Percentiles rank a stretch among this genome's conserved stretches.
Evolutionary conservation across 2,888 invertebrate genomes (phyloP).

Genomic region (Glaucopsyche alexis): DNA sequence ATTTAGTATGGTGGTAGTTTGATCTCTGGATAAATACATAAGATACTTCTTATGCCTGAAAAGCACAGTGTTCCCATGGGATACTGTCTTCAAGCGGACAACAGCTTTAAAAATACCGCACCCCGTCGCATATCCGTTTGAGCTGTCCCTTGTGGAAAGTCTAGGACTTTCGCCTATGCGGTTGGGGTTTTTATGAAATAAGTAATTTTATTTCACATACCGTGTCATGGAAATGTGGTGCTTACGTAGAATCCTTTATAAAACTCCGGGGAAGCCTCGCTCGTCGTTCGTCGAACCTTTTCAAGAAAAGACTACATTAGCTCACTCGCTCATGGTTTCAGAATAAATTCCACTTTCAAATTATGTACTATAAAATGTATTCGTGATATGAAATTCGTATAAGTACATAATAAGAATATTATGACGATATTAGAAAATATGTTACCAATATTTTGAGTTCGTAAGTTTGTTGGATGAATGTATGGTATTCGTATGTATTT

Average conservation of each 20-base stretch:
- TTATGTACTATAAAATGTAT: conserved; percentile 9
- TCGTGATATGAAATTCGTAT: not conserved
- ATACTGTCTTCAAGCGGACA: too few relatives aligned
- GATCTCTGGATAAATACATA: too few relatives aligned
- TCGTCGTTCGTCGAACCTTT: not conserved
- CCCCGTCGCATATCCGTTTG: too few relatives aligned
- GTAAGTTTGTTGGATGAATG: not conserved
- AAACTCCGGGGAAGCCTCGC: not conserved
- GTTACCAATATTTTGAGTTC: not conserved
- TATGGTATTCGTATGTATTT: not conserved
- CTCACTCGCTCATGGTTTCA: conserved; percentile 7
- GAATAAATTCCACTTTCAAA: not conserved
- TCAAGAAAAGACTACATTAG: conserved; percentile 26
- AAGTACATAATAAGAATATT: too few relatives aligned
- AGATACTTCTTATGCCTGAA: too few relatives aligned
- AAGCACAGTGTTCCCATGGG: too few relatives aligned
- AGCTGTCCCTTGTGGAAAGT: not conserved
- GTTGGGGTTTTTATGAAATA: not conserved
- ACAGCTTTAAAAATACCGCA: too few relatives aligned
- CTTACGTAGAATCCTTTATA: conserved; percentile 3
- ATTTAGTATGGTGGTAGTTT: too few relatives aligned
- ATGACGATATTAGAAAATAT: too few relatives aligned
- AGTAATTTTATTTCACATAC: conserved; percentile 2
- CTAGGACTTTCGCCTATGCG: not conserved
- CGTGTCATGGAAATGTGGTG: conserved; percentile 9